These are phyloP conservation scores for Acrocyrtus sp. DNA, from an alignment of 2,888 invertebrate species.

Conservation along the genomic window DNA sequence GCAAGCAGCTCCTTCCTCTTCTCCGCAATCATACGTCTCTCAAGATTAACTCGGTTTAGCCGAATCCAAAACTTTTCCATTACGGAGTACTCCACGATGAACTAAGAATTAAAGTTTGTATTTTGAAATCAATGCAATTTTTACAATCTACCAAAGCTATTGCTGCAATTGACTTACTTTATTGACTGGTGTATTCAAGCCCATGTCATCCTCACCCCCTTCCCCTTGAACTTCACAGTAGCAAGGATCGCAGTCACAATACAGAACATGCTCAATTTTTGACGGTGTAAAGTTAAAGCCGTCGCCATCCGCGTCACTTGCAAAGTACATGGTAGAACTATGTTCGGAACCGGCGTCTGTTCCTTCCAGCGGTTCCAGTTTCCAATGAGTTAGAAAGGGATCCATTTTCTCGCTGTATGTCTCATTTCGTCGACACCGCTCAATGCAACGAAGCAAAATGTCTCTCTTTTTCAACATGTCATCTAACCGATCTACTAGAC, in stretches of 20 bases:
- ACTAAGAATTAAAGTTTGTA: constrained; percentile 34
- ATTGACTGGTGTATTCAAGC: constrained; percentile 35
- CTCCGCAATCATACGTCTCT: constrained; percentile 45
- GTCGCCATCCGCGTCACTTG: constrained; percentile 15
- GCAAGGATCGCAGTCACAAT: constrained; percentile 56
- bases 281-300: constrained; percentile 27
- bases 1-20: constrained; percentile 44
- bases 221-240: constrained; percentile 47
- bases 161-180: constrained; percentile 26
- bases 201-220: constrained; percentile 29
- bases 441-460: constrained; percentile 47
- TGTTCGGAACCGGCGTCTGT: constrained; percentile 1
- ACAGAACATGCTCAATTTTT: constrained; percentile 52
- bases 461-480: constrained; percentile 54
- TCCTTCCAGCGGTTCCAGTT: constrained; percentile 25
- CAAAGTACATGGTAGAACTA: constrained; percentile 7
- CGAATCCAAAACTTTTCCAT: constrained; percentile 62
- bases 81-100: constrained; percentile 56
- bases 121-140: background rate
- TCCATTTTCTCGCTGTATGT: constrained; percentile 57
- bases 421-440: constrained; percentile 58
- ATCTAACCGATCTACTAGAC: constrained; percentile 49
- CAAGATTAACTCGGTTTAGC: constrained; percentile 57
- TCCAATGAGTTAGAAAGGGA: constrained; percentile 56
- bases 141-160: background rate